These are phyloP conservation scores for Mythimna vitellina DNA, from an alignment of 2,888 invertebrate genomes.

Conservation along the genomic window DNA sequence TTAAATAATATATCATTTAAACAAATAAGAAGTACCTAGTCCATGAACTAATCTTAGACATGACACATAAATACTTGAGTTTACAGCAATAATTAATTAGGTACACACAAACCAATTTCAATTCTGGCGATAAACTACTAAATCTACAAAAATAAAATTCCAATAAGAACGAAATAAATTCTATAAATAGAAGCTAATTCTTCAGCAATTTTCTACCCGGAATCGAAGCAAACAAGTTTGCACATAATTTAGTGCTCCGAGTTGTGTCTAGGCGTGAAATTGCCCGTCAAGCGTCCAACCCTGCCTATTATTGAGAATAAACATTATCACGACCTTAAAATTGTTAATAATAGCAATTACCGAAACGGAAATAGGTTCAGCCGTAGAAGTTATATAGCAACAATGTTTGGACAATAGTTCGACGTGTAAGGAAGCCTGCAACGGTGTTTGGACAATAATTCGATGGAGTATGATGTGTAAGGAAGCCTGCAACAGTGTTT, in stretches of 20 bases:
- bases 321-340: conserved; percentile 66
- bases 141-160: background rate
- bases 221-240: conserved; percentile 45
- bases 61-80: conserved; percentile 14
- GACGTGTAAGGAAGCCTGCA: background rate
- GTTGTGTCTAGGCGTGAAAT: conserved; percentile 53
- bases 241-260: conserved; percentile 45
- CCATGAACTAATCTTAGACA: conserved; percentile 24
- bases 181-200: conserved; percentile 17
- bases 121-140: background rate
- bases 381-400: conserved; percentile 24
- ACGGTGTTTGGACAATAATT: conserved; percentile 14
- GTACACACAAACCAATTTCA: background rate
- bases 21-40: conserved; percentile 41
- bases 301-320: conserved; percentile 51
- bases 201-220: conserved; percentile 52
- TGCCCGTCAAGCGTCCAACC: conserved; percentile 49
- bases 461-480: too few species aligned
- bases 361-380: conserved; percentile 33
- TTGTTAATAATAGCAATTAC: conserved; percentile 63
- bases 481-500: conserved; percentile 18
- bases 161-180: background rate
- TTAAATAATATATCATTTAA: conserved; percentile 7
- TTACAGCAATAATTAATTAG: conserved; percentile 24
- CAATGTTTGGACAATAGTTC: conserved; percentile 8